Evolutionary conservation across 2,797 vertebrate genomes (phyloP).

Genomic region (Cheirogaleus major): DNA sequence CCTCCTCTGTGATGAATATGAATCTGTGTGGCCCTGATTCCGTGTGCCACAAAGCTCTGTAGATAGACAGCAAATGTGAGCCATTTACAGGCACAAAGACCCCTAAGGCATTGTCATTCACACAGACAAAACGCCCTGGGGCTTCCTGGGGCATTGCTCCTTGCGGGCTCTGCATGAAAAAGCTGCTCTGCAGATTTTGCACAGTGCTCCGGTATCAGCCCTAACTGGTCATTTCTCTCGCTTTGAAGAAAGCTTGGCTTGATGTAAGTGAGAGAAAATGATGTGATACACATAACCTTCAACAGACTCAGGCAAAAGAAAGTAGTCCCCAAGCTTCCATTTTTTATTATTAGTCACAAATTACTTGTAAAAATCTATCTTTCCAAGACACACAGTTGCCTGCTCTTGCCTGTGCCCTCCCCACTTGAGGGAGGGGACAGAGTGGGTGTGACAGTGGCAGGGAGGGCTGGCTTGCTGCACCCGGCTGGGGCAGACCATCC

Average conservation of each 20-base stretch:
- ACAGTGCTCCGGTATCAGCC: no score
- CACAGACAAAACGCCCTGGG: not conserved
- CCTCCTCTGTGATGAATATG: not conserved
- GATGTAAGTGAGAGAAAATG: not conserved
- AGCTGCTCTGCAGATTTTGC: not conserved
- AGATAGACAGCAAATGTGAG: not conserved
- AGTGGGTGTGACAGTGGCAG: not conserved
- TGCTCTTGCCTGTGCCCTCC: not conserved
- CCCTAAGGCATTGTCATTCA: not conserved
- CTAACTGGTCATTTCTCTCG: not conserved
- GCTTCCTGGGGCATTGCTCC: accelerated
- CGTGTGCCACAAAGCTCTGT: not conserved
- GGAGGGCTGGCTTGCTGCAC: not conserved
- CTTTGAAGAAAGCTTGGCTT: not conserved
- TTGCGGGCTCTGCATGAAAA: not conserved
- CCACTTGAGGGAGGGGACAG: not conserved
- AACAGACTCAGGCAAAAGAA: not conserved
- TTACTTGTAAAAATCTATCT: not conserved
- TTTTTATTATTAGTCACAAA: conserved; percentile 7
- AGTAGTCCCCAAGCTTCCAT: not conserved
- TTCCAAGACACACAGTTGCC: not conserved
- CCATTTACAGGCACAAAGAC: not conserved
- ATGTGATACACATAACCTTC: not conserved
- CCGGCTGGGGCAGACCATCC: not conserved
- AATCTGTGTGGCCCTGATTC: not conserved